A percentile compares a stretch with the other conserved stretches of the same genome.
Evolutionary conservation across 2,888 invertebrate species (phyloP).

Genomic region (Chymomyza procnemis): DNA sequence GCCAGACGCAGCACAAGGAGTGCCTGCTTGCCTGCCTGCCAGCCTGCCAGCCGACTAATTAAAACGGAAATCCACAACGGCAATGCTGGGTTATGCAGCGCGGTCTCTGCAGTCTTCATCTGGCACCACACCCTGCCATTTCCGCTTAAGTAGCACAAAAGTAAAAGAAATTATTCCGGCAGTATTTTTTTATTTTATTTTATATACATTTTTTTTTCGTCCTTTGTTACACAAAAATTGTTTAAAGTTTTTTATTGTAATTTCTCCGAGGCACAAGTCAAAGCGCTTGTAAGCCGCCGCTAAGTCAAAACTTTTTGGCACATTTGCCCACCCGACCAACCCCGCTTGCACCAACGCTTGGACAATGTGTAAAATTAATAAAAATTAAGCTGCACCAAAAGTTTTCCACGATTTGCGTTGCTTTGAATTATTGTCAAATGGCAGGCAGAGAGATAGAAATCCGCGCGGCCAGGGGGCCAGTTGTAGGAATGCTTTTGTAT

Average conservation of each 20-base stretch:
- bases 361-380: constrained; percentile 63
- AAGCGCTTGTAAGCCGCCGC: constrained; percentile 64
- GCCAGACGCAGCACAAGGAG: background rate
- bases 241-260: constrained; percentile 49
- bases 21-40: no score
- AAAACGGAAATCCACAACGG: constrained; percentile 71
- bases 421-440: constrained; percentile 52
- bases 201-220: constrained; percentile 15
- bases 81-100: constrained; percentile 15
- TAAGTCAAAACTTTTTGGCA: constrained; percentile 44
- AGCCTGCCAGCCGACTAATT: constrained; percentile 70
- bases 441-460: constrained; percentile 5
- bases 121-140: constrained; percentile 23
- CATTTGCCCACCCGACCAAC: background rate
- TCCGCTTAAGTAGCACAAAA: constrained; percentile 66
- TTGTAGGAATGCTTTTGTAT: background rate
- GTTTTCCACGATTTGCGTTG: constrained; percentile 37
- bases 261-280: constrained; percentile 46
- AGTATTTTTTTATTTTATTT: constrained; percentile 38
- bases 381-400: constrained; percentile 61
- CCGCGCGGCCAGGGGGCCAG: background rate
- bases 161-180: constrained; percentile 57
- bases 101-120: background rate
- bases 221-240: constrained; percentile 5
- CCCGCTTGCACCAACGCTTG: background rate